Evolutionary conservation across 2,888 invertebrate genomes (phyloP).

Genomic region (Prosopocoilus inquinatus): DNA sequence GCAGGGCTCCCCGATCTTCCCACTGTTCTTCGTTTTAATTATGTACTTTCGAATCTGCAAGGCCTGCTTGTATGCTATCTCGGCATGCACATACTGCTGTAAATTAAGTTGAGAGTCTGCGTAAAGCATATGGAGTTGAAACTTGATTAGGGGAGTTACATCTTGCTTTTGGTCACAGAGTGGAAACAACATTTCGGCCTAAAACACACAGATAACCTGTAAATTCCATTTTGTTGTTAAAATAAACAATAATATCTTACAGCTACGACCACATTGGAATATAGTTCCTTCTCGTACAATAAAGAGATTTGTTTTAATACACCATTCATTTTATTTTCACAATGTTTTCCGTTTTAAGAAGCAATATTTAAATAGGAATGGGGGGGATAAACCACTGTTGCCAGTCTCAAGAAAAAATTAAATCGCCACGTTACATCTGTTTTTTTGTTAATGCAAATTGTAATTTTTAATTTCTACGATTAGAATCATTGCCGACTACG

Average conservation of each 20-base stretch:
- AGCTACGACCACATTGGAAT: constrained; percentile 68
- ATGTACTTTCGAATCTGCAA: constrained; percentile 64
- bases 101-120: constrained; percentile 68
- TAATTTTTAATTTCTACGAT: no score
- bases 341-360: neutral
- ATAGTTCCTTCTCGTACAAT: constrained; percentile 68
- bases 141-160: constrained; percentile 60
- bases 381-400: no score
- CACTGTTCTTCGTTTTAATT: constrained; percentile 53
- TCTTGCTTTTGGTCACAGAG: constrained; percentile 66
- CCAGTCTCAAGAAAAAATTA: no score
- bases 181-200: constrained; percentile 67
- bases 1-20: constrained; percentile 50
- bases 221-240: neutral
- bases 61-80: constrained; percentile 64
- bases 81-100: constrained; percentile 67
- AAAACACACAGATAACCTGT: constrained; percentile 33
- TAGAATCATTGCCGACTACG: no score
- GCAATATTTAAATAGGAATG: no score
- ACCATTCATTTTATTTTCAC: constrained; percentile 52
- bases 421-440: no score
- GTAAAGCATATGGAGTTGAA: constrained; percentile 66
- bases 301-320: constrained; percentile 67
- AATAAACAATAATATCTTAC: constrained; percentile 52
- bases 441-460: no score